A percentile compares a stretch with the other conserved stretches of the same genome.
phyloP scores from a whole-genome alignment of 1,140 invertebrate species.

The Drosophila tani region DNA sequence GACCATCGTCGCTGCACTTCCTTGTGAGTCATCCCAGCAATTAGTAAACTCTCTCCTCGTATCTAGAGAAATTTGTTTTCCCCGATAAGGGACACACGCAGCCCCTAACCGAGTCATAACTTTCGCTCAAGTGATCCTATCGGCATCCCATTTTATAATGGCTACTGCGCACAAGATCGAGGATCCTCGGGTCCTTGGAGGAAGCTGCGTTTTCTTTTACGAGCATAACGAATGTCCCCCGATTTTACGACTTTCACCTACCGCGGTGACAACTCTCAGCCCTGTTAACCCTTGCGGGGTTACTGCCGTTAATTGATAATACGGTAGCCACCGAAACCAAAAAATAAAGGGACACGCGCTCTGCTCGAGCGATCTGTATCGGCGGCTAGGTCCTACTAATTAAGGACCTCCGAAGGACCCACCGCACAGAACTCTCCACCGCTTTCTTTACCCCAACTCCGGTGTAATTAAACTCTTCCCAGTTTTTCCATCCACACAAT shows the following conservation, averaged over 20 bases:
- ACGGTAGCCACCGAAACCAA: conserved; percentile 11
- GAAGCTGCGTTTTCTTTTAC: conserved; percentile 54
- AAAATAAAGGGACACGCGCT: conserved; percentile 45
- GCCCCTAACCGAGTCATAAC: conserved; percentile 19
- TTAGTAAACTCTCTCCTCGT: conserved; percentile 21
- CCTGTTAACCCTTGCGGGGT: conserved; percentile 62
- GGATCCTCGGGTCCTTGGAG: background rate
- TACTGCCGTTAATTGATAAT: conserved; percentile 42
- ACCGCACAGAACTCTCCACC: conserved; percentile 24
- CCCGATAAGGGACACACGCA: conserved; percentile 36
- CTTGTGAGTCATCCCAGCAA: conserved; percentile 30
- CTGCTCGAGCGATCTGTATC: conserved; percentile 28
- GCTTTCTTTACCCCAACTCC: background rate
- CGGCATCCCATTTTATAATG: conserved; percentile 2
- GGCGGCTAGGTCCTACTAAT: conserved; percentile 33
- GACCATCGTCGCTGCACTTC: background rate
- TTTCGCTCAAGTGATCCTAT: conserved; percentile 37
- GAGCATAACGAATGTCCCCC: conserved; percentile 69
- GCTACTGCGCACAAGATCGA: background rate
- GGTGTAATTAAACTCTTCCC: conserved; percentile 28
- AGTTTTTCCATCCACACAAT: background rate
- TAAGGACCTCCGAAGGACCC: conserved; percentile 44
- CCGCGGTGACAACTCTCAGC: conserved; percentile 36
- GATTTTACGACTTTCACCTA: conserved; percentile 72
- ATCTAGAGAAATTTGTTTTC: conserved; percentile 34